Conservation (phyloP, 2,888 invertebrate species). For the Cataglyphis altisquamis region DNA sequence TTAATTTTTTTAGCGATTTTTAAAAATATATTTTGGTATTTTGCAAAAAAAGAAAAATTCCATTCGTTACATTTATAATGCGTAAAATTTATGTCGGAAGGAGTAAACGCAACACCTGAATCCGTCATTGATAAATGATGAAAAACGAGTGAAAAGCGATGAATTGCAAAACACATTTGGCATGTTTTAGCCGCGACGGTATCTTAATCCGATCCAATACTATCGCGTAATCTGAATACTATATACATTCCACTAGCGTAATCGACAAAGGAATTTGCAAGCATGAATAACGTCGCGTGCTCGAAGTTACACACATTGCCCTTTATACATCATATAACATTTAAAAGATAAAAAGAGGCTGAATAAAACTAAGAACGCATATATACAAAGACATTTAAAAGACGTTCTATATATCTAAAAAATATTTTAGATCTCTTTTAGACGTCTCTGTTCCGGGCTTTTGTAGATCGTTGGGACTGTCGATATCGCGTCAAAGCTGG, state of each 20-base stretch:
- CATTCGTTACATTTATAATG: background rate
- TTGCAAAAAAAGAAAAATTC: background rate
- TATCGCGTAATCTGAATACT: conserved; percentile 45
- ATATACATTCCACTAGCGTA: conserved; percentile 73
- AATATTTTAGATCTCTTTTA: background rate
- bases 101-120: background rate
- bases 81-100: conserved; percentile 6
- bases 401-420: background rate
- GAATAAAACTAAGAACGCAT: conserved; percentile 7
- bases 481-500: background rate
- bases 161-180: conserved; percentile 7
- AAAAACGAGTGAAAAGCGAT: background rate
- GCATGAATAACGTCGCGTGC: conserved; percentile 33
- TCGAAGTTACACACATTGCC: conserved; percentile 28
- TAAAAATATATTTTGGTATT: background rate
- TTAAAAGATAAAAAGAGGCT: background rate
- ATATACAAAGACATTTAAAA: conserved; percentile 20
- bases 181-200: conserved; percentile 51
- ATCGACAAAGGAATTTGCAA: conserved; percentile 53
- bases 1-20: background rate
- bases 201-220: conserved; percentile 71
- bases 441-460: background rate
- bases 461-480: background rate
- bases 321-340: conserved; percentile 8
- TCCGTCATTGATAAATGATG: background rate